Conservation (phyloP, 2,888 invertebrate species). For the Hypercompe scribonia region DNA sequence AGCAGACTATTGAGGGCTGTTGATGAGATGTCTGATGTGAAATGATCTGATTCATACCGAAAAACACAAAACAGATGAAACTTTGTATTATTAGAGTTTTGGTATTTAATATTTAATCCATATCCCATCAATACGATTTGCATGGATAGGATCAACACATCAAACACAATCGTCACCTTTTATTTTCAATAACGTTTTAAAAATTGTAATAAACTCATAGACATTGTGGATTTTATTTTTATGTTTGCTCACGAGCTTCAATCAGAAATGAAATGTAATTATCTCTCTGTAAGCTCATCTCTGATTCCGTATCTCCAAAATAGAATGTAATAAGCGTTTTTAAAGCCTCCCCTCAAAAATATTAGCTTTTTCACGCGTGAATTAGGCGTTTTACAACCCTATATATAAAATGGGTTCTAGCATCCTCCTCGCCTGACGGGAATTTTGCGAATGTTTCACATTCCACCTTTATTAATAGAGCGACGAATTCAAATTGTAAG, state of each 20-base stretch:
- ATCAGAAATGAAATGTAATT: slow-evolving; percentile 18
- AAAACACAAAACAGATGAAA: background rate
- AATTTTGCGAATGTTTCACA: slow-evolving; percentile 53
- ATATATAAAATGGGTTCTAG: slow-evolving; percentile 49
- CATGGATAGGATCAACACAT: background rate
- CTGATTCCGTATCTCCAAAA: slow-evolving; percentile 47
- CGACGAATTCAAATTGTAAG: slow-evolving; percentile 20
- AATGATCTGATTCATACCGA: background rate
- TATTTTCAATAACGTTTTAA: background rate
- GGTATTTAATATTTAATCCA: background rate
- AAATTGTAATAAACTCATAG: background rate
- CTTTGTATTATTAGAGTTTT: background rate
- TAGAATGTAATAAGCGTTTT: slow-evolving; percentile 68
- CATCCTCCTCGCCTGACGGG: slow-evolving; percentile 44
- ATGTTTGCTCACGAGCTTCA: background rate
- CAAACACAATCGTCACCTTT: background rate
- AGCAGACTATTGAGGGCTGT: too few species aligned
- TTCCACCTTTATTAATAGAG: slow-evolving; percentile 44
- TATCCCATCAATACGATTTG: background rate
- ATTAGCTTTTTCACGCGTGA: slow-evolving; percentile 68
- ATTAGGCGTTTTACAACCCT: slow-evolving; percentile 61
- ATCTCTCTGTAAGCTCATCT: slow-evolving; percentile 26
- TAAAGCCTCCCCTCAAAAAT: slow-evolving; percentile 63
- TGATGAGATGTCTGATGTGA: too few species aligned
- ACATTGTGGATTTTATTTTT: background rate